Evolutionary conservation across 1,140 invertebrate genomes (phyloP), one percentile per base, ranked within the genome.

Genomic region (Trachymyrmex cornetzi): DNA sequence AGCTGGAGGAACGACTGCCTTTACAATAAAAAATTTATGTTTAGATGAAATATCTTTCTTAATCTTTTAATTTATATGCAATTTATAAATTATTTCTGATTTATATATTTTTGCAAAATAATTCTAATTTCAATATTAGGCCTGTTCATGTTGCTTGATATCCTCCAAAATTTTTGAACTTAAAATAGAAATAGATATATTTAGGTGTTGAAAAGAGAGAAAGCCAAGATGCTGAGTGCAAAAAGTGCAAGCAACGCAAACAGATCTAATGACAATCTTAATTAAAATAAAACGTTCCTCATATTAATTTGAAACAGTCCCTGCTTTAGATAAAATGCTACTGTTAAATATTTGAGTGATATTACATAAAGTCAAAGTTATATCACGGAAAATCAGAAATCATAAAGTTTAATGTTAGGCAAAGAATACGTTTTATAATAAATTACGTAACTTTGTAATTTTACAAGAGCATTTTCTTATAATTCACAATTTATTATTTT

Each of bases 1-100:
- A 34, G n/a, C 95, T 93, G 81, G 94, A 89, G 0, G 66, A 67
- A 9, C 89, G 90, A 34, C 84, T 44, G 80, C 91, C 93, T 93
- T 69, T 30, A 22, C n/a, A 63, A 63, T n/a, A n/a, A 14, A 84
- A 81, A 74, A 50, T 84, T 9, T 0, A 57, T 3, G 0, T 50
- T 48, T 14, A 6, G 14, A 34, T 61, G 19, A 59, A 48, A 74
- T 0, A 48, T 57, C 63, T 82, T 19, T 30, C 0, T 27, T 34
- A 34, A n/a, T 12, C 6, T 88, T 57, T 50, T 12, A 77, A 0
- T 22, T 61, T 48, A 61, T 14, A 59, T n/a, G 6, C 19, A 64
- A 64, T 48, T 22, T 67, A 3, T 38, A 53, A 53, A 19, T 67
- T 53, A 22, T 24, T 44, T 55, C 27, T 19, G 0, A 34, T 53